Percentiles rank a stretch among this genome's conserved stretches.
These are phyloP conservation scores for Pungitius pungitius DNA, from an alignment of 2,113 vertebrate genomes.

Conservation along the genomic window DNA sequence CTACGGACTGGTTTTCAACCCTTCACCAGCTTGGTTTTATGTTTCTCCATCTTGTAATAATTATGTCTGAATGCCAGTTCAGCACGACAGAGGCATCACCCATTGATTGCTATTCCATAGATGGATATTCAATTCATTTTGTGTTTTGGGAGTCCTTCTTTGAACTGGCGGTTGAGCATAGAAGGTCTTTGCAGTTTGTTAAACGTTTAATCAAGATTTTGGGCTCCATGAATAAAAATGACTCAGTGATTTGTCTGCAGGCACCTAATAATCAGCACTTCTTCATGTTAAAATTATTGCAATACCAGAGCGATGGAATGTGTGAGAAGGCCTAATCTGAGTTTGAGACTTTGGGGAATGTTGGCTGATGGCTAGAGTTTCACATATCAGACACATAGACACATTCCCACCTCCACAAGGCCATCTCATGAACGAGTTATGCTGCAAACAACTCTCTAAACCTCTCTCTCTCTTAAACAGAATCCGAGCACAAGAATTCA, in stretches of 20 bases:
- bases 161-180: not conserved
- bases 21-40: not conserved
- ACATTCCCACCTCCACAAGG: slow-evolving; percentile 18
- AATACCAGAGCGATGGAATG: not conserved
- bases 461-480: slow-evolving; percentile 22
- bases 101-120: not conserved
- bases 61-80: not conserved
- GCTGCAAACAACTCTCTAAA: not conserved
- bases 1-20: not conserved
- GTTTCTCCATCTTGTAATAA: not conserved
- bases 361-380: not conserved
- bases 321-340: not conserved
- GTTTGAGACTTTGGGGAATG: slow-evolving; percentile 3
- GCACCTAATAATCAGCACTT: not conserved
- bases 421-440: slow-evolving; percentile 3
- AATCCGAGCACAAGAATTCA: slow-evolving; percentile 19
- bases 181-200: not conserved
- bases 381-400: slow-evolving; percentile 2
- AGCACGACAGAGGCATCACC: not conserved
- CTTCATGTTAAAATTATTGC: not conserved
- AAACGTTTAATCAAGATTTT: not conserved
- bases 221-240: not conserved
- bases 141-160: not conserved
- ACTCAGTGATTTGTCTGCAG: not conserved
- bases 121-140: not conserved